Evolutionary conservation across 2,888 invertebrate species (phyloP).

Genomic region (Tetragonula carbonaria): DNA sequence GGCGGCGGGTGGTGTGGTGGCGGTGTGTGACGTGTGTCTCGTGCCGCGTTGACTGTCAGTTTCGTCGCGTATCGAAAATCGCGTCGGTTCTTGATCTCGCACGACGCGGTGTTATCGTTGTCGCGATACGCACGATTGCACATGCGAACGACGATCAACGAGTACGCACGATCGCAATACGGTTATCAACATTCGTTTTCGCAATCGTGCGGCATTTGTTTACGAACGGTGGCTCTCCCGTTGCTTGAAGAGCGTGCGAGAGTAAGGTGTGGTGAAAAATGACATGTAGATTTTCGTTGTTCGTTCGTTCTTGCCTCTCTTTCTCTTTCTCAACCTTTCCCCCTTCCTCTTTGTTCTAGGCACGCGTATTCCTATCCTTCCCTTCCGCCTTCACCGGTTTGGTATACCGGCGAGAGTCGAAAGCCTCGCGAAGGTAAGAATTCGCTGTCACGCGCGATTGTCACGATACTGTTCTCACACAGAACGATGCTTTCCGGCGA

Average conservation of each 20-base stretch:
- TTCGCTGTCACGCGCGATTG: conserved; percentile 32
- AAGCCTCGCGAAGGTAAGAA: conserved; percentile 13
- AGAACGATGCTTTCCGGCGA: conserved; percentile 1
- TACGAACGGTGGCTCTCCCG: conserved; percentile 20
- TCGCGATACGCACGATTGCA: not conserved
- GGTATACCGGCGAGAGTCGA: conserved; percentile 17
- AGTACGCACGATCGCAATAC: not conserved
- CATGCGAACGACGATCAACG: not conserved
- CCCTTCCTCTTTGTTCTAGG: conserved; percentile 25
- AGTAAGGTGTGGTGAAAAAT: conserved; percentile 65
- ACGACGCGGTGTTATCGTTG: not conserved
- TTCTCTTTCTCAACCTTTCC: conserved; percentile 23
- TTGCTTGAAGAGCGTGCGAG: conserved; percentile 14
- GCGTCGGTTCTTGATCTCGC: conserved; percentile 5
- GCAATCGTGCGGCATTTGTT: conserved; percentile 21
- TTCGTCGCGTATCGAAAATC: conserved; percentile 48
- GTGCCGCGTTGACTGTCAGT: conserved; percentile 74
- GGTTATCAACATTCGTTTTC: not conserved
- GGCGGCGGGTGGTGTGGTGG: conserved; percentile 70
- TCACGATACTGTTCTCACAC: conserved; percentile 7
- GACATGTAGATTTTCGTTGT: conserved; percentile 50
- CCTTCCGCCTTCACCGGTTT: conserved; percentile 18
- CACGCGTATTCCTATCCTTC: conserved; percentile 31
- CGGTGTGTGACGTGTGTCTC: conserved; percentile 75
- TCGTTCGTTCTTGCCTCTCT: conserved; percentile 29